These are phyloP conservation scores for Vollenhovia emeryi DNA, from an alignment of 1,140 invertebrate species.

Conservation along the genomic window DNA sequence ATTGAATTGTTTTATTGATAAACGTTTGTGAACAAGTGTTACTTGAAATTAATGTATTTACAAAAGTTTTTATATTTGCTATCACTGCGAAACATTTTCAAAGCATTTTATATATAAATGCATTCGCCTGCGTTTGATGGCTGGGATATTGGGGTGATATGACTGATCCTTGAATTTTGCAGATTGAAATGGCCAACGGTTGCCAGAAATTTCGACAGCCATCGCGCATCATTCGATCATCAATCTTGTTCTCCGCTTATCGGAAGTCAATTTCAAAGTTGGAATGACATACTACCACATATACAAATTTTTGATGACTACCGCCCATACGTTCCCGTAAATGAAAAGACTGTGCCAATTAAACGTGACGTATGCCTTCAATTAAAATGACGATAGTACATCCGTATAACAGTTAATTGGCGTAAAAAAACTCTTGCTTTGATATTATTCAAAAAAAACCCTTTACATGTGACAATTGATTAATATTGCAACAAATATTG, in stretches of 20 bases:
- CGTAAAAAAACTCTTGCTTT: background rate
- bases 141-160: slow-evolving; percentile 63
- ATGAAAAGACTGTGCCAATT: slow-evolving; percentile 6
- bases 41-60: background rate
- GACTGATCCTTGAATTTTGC: slow-evolving; percentile 66
- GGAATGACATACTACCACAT: slow-evolving; percentile 35
- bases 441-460: background rate
- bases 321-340: background rate
- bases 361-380: background rate
- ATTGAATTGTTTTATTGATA: background rate
- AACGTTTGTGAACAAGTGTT: background rate
- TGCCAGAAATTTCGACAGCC: slow-evolving; percentile 67
- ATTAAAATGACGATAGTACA: slow-evolving; percentile 4
- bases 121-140: slow-evolving; percentile 35
- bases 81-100: slow-evolving; percentile 19
- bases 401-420: background rate
- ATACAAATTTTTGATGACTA: slow-evolving; percentile 37
- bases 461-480: background rate
- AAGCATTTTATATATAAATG: slow-evolving; percentile 55
- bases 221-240: slow-evolving; percentile 71
- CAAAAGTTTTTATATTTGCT: slow-evolving; percentile 10
- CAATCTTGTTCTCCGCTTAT: slow-evolving; percentile 69
- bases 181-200: slow-evolving; percentile 67
- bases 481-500: background rate
- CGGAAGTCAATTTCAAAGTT: slow-evolving; percentile 67